A percentile compares a stretch with the other conserved stretches of the same genome.
phyloP scores from a whole-genome alignment of 2,888 invertebrate genomes.

The Entomobrya proxima region DNA sequence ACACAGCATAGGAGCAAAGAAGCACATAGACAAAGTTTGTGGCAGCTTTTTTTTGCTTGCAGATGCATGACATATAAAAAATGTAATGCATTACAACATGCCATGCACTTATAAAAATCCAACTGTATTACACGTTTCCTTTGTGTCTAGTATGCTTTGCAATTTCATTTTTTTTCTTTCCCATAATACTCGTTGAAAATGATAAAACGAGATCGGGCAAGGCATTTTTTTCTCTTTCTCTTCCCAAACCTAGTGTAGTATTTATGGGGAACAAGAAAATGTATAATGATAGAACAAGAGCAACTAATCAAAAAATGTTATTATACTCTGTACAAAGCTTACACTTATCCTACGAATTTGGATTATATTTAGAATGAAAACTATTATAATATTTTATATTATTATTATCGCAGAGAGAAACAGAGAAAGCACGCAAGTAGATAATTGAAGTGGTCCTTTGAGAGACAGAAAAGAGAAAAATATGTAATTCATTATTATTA shows the following conservation, averaged over 20 bases:
- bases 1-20: background rate
- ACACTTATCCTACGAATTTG: too few species aligned
- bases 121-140: too few species aligned
- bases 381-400: too few species aligned
- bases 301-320: slow-evolving; percentile 19
- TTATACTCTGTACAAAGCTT: too few species aligned
- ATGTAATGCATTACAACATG: too few species aligned
- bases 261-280: slow-evolving; percentile 22
- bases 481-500: background rate
- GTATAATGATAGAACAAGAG: background rate
- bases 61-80: too few species aligned
- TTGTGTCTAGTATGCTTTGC: too few species aligned
- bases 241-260: background rate
- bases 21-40: background rate
- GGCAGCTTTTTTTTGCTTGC: background rate
- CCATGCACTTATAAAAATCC: too few species aligned
- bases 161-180: slow-evolving; percentile 4
- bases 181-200: slow-evolving; percentile 22
- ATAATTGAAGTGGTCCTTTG: slow-evolving; percentile 25
- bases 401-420: too few species aligned
- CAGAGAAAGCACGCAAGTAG: background rate
- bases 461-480: background rate
- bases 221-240: background rate
- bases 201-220: slow-evolving; percentile 3
- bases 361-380: too few species aligned